These are phyloP conservation scores for Melangyna quadrimaculata DNA, from an alignment of 2,888 invertebrate genomes.

Conservation along the genomic window DNA sequence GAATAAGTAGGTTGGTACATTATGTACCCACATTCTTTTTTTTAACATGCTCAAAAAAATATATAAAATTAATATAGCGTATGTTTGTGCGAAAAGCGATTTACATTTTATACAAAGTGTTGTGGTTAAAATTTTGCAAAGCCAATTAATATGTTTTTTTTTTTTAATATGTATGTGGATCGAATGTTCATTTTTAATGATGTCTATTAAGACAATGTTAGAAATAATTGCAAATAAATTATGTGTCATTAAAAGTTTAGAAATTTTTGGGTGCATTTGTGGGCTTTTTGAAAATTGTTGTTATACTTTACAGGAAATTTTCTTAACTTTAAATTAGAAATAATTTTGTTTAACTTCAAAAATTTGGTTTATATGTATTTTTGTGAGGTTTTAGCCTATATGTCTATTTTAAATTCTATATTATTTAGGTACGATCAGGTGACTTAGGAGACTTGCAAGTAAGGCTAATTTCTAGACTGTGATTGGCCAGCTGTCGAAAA, in stretches of 20 bases:
- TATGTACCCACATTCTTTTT: too few relatives aligned
- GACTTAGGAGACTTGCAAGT: too few relatives aligned
- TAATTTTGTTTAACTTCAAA: too few relatives aligned
- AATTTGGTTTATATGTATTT: too few relatives aligned
- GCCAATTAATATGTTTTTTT: constrained; percentile 9
- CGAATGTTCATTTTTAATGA: constrained; percentile 1
- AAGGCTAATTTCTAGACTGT: too few relatives aligned
- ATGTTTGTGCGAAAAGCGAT: constrained; percentile 65
- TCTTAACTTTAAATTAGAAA: background rate
- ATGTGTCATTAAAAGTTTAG: constrained; percentile 9
- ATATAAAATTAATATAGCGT: constrained; percentile 1
- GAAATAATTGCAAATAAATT: background rate
- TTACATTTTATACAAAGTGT: constrained; percentile 35
- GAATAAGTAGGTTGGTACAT: background rate
- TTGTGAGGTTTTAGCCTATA: too few relatives aligned
- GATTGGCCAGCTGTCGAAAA: too few relatives aligned
- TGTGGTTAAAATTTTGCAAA: constrained; percentile 30
- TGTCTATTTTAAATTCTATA: too few relatives aligned
- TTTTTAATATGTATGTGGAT: background rate
- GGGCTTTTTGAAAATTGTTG: background rate
- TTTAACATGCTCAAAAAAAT: constrained; percentile 19
- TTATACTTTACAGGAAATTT: background rate
- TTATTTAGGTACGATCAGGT: too few relatives aligned
- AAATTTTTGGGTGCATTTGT: background rate
- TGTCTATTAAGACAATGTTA: background rate